Evolutionary conservation across 1,140 invertebrate genomes (phyloP).

Genomic region (Bombus balteatus): DNA sequence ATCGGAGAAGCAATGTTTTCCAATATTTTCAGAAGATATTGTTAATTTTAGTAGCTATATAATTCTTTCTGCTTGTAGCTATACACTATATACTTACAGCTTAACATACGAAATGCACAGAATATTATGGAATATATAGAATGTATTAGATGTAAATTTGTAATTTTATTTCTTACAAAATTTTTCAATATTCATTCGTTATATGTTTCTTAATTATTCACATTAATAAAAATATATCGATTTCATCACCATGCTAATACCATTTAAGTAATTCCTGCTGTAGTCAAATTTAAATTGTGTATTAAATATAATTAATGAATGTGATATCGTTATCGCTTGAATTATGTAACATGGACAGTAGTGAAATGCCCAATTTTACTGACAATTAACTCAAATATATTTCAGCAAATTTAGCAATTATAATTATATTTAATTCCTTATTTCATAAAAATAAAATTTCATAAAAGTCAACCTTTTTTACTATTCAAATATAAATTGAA

Average conservation of each 20-base stretch:
- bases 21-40: not conserved
- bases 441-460: not conserved
- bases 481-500: no score
- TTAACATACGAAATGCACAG: not conserved
- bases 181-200: not conserved
- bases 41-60: not conserved
- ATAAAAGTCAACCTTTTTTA: no score
- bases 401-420: not conserved
- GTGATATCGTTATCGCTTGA: not conserved
- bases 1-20: not conserved
- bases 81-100: not conserved
- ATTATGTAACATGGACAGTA: slow-evolving; percentile 13
- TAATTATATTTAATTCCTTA: not conserved
- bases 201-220: not conserved
- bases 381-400: slow-evolving; percentile 1
- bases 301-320: not conserved
- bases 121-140: not conserved
- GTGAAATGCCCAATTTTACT: not conserved
- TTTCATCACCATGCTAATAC: not conserved
- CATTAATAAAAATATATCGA: not conserved
- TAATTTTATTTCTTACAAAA: not conserved
- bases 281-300: no score
- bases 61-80: not conserved
- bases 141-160: not conserved
- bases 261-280: not conserved